Evolutionary conservation across 2,797 vertebrate genomes (phyloP).

Genomic region (Hydrophis major): DNA sequence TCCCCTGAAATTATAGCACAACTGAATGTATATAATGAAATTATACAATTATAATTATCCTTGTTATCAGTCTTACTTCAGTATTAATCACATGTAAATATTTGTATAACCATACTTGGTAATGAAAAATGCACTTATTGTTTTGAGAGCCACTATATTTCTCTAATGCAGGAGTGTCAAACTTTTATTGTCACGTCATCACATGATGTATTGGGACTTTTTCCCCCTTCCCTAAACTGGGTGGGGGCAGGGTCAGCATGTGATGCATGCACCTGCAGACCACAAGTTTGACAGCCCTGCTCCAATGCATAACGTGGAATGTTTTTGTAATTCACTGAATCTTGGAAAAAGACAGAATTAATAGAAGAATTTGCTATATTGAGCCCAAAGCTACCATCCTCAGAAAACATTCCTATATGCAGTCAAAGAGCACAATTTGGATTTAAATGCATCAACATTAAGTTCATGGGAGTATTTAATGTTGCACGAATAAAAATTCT

Average conservation of each 20-base stretch:
- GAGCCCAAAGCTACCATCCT: background rate
- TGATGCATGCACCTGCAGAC: too few species aligned
- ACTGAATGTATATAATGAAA: background rate
- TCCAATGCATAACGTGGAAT: background rate
- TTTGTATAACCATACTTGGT: background rate
- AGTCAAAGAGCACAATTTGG: background rate
- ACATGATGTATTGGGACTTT: too few species aligned
- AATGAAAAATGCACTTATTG: background rate
- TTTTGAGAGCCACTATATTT: background rate
- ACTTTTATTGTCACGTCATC: too few species aligned
- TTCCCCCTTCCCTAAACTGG: too few species aligned
- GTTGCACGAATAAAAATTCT: background rate
- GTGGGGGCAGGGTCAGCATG: too few species aligned
- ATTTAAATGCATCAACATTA: background rate
- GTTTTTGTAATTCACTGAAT: background rate
- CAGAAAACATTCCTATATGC: background rate
- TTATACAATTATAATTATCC: background rate
- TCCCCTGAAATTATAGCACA: background rate
- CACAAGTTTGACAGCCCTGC: too few species aligned
- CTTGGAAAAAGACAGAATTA: background rate
- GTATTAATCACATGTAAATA: background rate
- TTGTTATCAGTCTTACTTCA: background rate
- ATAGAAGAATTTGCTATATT: background rate
- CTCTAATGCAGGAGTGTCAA: background rate
- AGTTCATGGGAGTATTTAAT: background rate